phyloP scores from a whole-genome alignment of 1,140 invertebrate species.

The Drosophila tsacasi region DNA sequence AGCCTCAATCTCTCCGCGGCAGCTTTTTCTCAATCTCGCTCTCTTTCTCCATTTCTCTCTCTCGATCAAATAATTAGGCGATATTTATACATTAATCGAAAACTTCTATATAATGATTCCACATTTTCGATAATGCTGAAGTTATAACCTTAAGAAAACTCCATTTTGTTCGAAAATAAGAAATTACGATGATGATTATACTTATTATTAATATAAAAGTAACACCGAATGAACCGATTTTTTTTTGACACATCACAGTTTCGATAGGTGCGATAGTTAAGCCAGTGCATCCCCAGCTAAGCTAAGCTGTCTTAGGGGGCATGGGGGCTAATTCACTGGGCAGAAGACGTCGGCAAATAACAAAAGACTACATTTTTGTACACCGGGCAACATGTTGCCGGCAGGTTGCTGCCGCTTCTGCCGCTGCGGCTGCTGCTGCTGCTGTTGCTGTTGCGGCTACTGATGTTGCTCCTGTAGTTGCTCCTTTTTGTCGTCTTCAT shows the following conservation, averaged over 20 bases:
- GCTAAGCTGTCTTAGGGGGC: not conserved
- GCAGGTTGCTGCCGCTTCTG: constrained; percentile 49
- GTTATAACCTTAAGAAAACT: not conserved
- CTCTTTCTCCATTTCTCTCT: no score
- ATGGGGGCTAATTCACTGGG: constrained; percentile 26
- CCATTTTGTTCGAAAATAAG: not conserved
- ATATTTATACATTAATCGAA: not conserved
- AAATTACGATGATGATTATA: no score
- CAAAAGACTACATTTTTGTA: constrained; percentile 57
- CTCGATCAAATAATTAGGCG: no score
- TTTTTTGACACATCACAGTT: not conserved
- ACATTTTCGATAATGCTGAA: not conserved
- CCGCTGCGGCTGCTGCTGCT: not conserved
- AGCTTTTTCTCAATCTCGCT: no score
- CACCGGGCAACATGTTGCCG: constrained; percentile 78
- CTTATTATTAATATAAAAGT: no score
- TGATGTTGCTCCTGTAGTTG: constrained; percentile 30
- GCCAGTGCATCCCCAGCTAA: not conserved
- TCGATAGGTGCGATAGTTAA: not conserved
- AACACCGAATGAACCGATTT: no score
- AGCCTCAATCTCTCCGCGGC: no score
- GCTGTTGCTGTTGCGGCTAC: not conserved
- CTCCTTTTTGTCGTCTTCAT: constrained; percentile 78
- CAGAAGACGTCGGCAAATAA: constrained; percentile 62
- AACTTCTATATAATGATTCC: not conserved